Base-by-base conservation (phyloP, 2,113 vertebrate species). In the Sceloporus tristichus region DNA sequence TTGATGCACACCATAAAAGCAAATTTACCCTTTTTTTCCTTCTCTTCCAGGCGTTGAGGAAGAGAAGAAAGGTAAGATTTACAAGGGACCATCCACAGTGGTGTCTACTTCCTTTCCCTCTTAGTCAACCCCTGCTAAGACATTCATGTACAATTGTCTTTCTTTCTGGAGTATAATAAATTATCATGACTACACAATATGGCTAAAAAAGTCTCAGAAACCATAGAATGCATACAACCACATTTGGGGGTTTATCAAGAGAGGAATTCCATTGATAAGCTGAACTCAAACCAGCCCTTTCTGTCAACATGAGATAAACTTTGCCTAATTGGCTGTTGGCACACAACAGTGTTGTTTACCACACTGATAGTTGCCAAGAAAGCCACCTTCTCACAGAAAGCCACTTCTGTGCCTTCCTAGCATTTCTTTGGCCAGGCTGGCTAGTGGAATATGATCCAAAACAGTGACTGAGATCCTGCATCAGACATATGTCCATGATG, bases 1-100 rank as follows among this genome's bases (percentile, higher is more conserved):
- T 93, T 70, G 76, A 95, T 94, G 94, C 96, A 95, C 95, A 5
- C 95, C 95, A 21, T 66, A 92, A 97, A 96, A 94, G 88, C 94
- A 96, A 96, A 96, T 94, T 93, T 91, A 90, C 95, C 75, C 90
- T 90, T 82, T 71, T 34, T 34, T 34, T 34, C 34, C 34, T 90
- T 89, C 93, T 92, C 40, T 90, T 87, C 71, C 71, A 34, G 59
- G 59, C 73, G 68, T 29, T 54, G 18, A 59, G 87, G 89, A 95
- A 79, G 2, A 77, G 79, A 85, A 91, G 53, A 90, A 81, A 73
- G 9, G 79, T 92, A 29, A 84, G 91, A 82, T 75, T 87, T 73
- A 42, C 91, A 70, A n/a, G n/a, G 34, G 62, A 27, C 40, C 16
- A 53, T 56, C 3, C 11, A 0, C 84, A n/a, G 1, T 82, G 85